Base-by-base conservation (phyloP, 1,140 invertebrate species). In the Lerema accius region DNA sequence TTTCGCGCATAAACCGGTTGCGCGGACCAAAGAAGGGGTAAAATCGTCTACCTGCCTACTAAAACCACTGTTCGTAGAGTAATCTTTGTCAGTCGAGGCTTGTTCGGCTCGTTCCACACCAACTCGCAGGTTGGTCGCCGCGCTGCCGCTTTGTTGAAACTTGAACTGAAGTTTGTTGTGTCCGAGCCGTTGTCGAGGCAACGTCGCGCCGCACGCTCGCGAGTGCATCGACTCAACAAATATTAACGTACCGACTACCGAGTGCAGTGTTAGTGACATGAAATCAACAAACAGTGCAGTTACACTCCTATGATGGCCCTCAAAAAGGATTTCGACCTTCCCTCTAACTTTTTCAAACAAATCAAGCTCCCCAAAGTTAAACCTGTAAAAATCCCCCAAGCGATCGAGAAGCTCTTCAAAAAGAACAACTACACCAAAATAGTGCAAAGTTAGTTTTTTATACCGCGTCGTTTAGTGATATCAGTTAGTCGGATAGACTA, bases 251-350 rank as follows among this genome's bases (percentile, higher is more conserved):
- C 55, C 63, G 77, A 71, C 67, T 59, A 69, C 62, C 67, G 42
- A 74, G 83, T 82, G 77, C 65, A 77, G 83, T 86, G 85, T 65
- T 50, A 74, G 78, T 86, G 79, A 72, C 69, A 78, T 83, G 76
- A 77, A 69, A 58, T 59, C 49, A 62, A 72, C 65, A 72, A 80
- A 61, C 56, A 49, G 56, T 60, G 56, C 16, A 10, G 13, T n/a
- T 11, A 59, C 32, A 26, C 50, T 56, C 59, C 63, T 82, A 86
- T 77, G 74, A 90, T 90, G 87, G 87, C 84, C 73, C 75, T 88
- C 73, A 90, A 90, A 83, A 90, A 87, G 71, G 86, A 90, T 85
- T 85, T 84, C 76, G 86, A 89, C 65, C 59, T 84, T 14, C 77
- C 81, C 32, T 77, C 73, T 58, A 90, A 76, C 76, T 80, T 87